Evolutionary conservation across 2,113 vertebrate genomes (phyloP).

Genomic region (Fregata magnificens): DNA sequence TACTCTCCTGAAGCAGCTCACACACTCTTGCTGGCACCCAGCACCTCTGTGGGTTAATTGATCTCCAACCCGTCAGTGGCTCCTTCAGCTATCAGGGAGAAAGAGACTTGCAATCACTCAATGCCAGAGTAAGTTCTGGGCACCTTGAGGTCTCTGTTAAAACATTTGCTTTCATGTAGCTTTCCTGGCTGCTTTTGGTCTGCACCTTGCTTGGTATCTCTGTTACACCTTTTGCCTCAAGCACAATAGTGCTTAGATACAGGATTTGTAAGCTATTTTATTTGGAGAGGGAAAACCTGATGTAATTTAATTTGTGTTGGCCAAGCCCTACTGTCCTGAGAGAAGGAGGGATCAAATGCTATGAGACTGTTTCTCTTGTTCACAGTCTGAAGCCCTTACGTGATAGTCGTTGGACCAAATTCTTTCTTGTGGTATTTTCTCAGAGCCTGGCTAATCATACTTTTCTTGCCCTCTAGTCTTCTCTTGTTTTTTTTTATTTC

Average conservation of each 20-base stretch:
- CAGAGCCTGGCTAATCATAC: neutral
- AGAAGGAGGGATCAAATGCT: neutral
- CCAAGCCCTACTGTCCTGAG: neutral
- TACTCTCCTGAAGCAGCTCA: neutral
- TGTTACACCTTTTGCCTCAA: neutral
- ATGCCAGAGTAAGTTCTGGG: neutral
- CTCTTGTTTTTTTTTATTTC: neutral
- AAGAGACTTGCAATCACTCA: neutral
- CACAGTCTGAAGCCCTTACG: rapidly evolving
- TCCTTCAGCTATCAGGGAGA: neutral
- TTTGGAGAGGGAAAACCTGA: neutral
- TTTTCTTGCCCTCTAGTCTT: neutral
- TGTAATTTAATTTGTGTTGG: neutral
- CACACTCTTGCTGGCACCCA: neutral
- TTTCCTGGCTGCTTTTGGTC: neutral
- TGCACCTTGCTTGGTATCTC: neutral
- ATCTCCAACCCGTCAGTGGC: neutral
- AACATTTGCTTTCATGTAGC: neutral
- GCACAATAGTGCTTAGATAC: neutral
- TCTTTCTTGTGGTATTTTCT: neutral
- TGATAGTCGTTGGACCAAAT: neutral
- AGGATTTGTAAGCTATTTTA: neutral
- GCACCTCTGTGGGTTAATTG: neutral
- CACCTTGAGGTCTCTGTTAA: neutral
- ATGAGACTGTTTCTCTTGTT: neutral